Conservation (phyloP, 2,113 vertebrate species). For the Actenoides hombroni region DNA sequence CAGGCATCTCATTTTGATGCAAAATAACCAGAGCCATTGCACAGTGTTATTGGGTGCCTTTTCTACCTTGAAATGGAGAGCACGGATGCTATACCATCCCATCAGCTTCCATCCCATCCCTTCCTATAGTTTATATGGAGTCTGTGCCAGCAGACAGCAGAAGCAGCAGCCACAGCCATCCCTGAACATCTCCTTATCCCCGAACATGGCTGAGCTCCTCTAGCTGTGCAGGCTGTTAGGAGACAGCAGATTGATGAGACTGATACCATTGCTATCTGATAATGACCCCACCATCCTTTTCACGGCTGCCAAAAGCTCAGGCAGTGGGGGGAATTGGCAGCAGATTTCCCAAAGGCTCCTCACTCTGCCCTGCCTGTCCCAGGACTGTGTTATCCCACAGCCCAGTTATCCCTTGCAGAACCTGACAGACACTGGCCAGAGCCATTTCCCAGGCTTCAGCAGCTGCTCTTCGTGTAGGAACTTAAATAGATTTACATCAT, state of each 20-base stretch:
- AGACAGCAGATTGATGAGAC: neutral
- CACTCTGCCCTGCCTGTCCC: neutral
- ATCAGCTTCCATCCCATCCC: neutral
- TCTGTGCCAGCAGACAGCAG: neutral
- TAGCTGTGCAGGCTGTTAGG: neutral
- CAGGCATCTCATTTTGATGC: no score
- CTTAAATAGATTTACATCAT: neutral
- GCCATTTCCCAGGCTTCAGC: neutral
- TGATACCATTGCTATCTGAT: neutral
- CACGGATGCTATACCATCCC: neutral
- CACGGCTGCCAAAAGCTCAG: neutral
- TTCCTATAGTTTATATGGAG: neutral
- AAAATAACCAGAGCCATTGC: neutral
- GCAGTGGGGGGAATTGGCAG: neutral
- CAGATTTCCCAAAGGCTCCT: neutral
- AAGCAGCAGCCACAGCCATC: neutral
- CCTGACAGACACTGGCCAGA: neutral
- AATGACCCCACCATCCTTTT: neutral
- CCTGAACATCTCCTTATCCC: neutral
- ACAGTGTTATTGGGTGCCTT: neutral
- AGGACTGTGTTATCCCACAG: rapidly evolving
- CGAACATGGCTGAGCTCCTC: neutral
- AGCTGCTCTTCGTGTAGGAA: neutral
- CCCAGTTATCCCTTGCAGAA: neutral
- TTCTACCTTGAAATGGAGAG: neutral